Conservation (phyloP, 30 jellyfish, hydroid and myxozoan species). For the Aurelia coerulea region DNA sequence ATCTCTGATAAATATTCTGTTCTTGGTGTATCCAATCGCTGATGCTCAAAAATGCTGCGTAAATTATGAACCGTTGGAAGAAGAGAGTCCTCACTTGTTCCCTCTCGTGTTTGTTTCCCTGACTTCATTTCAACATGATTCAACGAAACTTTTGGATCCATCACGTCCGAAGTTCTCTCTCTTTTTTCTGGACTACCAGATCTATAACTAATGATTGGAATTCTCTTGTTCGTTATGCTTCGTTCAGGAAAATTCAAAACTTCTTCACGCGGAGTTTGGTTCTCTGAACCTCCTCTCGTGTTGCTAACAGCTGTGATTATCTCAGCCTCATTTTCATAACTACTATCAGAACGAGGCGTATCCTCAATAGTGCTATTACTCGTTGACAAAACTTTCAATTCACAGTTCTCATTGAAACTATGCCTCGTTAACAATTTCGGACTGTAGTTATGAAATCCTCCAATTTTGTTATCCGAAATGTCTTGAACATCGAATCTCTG, state of each 20-base stretch:
- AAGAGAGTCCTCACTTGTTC: background rate
- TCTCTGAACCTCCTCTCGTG: background rate
- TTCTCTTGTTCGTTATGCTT: slow-evolving; percentile 27
- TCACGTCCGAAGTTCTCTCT: background rate
- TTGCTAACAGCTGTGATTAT: background rate
- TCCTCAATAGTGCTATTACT: background rate
- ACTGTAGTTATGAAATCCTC: slow-evolving; percentile 41
- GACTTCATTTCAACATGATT: background rate
- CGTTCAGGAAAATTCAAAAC: slow-evolving; percentile 37
- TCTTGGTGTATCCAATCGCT: slow-evolving; percentile 40
- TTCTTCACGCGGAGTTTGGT: background rate
- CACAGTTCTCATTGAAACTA: background rate
- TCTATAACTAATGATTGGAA: slow-evolving; percentile 34
- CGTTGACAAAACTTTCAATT: background rate
- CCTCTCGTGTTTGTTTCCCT: background rate
- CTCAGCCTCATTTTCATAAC: background rate
- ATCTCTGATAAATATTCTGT: slow-evolving; percentile 68
- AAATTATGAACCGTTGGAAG: slow-evolving; percentile 38
- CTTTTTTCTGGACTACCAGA: slow-evolving; percentile 24
- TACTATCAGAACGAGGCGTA: no score
- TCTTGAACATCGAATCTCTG: slow-evolving; percentile 36
- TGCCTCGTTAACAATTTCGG: slow-evolving; percentile 16
- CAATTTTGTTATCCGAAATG: background rate
- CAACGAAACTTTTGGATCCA: background rate
- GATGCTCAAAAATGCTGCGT: slow-evolving; percentile 60